Base-by-base conservation (phyloP, 1,140 invertebrate genomes). In the Panulirus ornatus region DNA sequence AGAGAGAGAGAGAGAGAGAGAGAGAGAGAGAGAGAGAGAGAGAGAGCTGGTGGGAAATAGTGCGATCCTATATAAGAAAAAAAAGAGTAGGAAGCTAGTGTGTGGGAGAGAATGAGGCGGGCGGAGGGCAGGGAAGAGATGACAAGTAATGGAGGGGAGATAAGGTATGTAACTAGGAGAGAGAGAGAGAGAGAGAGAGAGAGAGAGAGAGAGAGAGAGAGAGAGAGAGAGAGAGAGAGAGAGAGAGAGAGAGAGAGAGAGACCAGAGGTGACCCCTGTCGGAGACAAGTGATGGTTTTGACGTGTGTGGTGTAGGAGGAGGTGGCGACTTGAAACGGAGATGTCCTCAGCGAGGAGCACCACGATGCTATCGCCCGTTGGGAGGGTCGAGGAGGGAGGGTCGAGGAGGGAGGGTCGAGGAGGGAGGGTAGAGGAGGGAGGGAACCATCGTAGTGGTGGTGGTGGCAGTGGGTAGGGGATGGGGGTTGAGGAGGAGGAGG, bases 361-460 rank as follows among this genome's bases (percentile, higher is more conserved):
- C 70, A 73, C 42, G 70, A 73, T 73, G 34, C 22, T 73, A 73
- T 73, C 70, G 70, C 70, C 70, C 3, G 44, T 30, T 27, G 38
- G 44, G 78, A 34, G 14, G 30, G 44, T 27, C 19, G 42, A 30
- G 30, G 3, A 63, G 51, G 40, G 5, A 40, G 51, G 22, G 9
- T 34, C 27, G 38, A 22, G 30, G 38, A 19, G 9, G 34, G 38
- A 40, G 27, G 38, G 34, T n/a, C n/a, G 51, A 16, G 38, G 79
- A 66, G 47, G 38, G 30, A 36, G 34, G 14, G 51, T 27, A 30
- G 51, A 36, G 8, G 51, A 11, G 22, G 54, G 27, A 63, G 19
- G 36, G 27, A 22, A 6, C 34, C 27, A 40, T 9, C n/a, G 30
- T 11, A 34, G 27, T 16, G 47, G 47, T 2, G 47, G 14, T 9